A percentile compares a stretch with the other conserved stretches of the same genome.
These are phyloP conservation scores for Virgularia gustaviana DNA, from an alignment of 92 coral and sea anemone genomes.

Conservation along the genomic window DNA sequence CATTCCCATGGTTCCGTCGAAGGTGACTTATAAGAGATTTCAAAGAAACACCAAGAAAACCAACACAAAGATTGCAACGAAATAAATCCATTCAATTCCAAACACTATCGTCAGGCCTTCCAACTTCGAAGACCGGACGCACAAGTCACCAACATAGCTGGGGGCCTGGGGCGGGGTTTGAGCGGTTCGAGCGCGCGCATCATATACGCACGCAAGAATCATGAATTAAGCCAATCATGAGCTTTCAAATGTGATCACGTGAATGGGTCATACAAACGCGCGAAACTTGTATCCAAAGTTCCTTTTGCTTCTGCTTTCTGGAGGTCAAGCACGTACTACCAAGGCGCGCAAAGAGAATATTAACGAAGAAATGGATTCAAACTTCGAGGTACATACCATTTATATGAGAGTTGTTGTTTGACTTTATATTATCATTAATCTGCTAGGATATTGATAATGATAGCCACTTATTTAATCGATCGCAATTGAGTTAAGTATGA, in stretches of 20 bases:
- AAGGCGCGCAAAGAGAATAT: too few species aligned
- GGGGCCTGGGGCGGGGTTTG: too few species aligned
- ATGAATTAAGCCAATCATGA: slow-evolving; percentile 26
- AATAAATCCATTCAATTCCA: background rate
- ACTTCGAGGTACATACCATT: slow-evolving; percentile 2
- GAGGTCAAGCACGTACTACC: background rate
- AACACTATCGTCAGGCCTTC: too few species aligned
- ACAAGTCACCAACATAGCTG: too few species aligned
- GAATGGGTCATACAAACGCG: background rate
- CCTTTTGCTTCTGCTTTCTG: slow-evolving; percentile 13
- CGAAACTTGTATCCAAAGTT: background rate
- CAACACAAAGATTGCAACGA: slow-evolving; percentile 52
- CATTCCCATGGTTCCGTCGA: slow-evolving; percentile 45
- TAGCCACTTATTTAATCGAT: too few species aligned
- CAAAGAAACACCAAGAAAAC: slow-evolving; percentile 37
- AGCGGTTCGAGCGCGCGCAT: too few species aligned
- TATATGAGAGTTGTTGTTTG: too few species aligned
- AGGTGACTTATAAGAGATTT: slow-evolving; percentile 44
- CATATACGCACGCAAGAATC: too few species aligned
- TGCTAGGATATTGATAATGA: too few species aligned
- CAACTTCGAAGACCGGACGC: too few species aligned
- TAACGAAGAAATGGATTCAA: slow-evolving; percentile 11
- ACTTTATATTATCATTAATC: too few species aligned
- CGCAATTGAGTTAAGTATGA: too few species aligned
- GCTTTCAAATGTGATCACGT: slow-evolving; percentile 12